Base-by-base conservation (phyloP, 2,113 vertebrate genomes). In the Dunckerocampus dactyliophorus region DNA sequence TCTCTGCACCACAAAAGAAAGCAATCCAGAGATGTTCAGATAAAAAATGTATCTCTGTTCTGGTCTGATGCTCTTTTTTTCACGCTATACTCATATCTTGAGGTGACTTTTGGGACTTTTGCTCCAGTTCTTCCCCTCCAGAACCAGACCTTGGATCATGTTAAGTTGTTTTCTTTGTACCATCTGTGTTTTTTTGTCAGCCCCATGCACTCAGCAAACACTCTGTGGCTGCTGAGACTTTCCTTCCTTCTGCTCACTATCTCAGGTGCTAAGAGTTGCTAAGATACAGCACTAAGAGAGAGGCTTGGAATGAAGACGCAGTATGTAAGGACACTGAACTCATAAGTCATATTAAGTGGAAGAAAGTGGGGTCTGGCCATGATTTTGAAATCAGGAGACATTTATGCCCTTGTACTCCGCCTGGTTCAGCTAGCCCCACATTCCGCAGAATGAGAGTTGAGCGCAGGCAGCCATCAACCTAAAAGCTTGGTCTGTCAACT, bases 241-340 rank as follows among this genome's bases (percentile, higher is more conserved):
- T 65, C 58, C 58, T 49, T 65, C 49, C 24, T 28, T 28, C 24
- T 5, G 24, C 31, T 24, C 57, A 67, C 37, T 39, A 50, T 46
- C 55, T 59, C 69, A 64, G 67, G 72, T 65, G 67, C 59, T 70
- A 21, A 62, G 51, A 21, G 83, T 83, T 87, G 87, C 87, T 87
- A 80, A 77, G 85, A 81, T 71, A 86, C 83, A 22, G 71, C 50
- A 31, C 69, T 50, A 43, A 11, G 15, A 52, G n/a, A 55, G 59
- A 59, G 37, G 50, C 34, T 62, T 64, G 42, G 5, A 61, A 64
- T 37, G 57, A 67, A 42, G 52, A 47, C 56, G 19, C 57, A 28
- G 53, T n/a, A 42, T 13, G 28, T 59, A 59, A 65, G 8, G 39
- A 42, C 22, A 47, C 15, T 24, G 14, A 72, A 53, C 13, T 1